Conservation (phyloP, 1,140 invertebrate species). For the Paralvinella palmiformis region DNA sequence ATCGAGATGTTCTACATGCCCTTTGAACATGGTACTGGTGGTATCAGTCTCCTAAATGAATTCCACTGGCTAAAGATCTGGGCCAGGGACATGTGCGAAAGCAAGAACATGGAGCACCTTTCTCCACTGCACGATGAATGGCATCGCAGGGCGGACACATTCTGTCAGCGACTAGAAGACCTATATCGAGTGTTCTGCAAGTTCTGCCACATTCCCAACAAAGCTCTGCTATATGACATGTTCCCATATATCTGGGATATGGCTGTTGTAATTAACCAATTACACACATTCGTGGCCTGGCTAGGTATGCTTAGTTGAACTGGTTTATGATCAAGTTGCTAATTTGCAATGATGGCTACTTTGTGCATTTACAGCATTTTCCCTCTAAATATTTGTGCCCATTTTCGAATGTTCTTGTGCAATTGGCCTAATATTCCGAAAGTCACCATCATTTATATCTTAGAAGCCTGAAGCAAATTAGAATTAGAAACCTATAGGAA, state of each 20-base stretch:
- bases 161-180: conserved; percentile 67
- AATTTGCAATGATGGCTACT: too few species aligned
- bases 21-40: conserved; percentile 89
- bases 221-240: conserved; percentile 81
- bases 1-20: conserved; percentile 95
- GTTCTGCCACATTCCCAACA: conserved; percentile 72
- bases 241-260: conserved; percentile 95
- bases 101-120: background rate
- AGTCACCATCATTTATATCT: too few species aligned
- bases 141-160: conserved; percentile 69
- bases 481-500: too few species aligned
- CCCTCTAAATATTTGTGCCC: too few species aligned
- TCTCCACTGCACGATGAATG: conserved; percentile 74
- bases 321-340: too few species aligned
- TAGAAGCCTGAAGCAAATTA: too few species aligned
- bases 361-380: too few species aligned
- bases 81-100: background rate
- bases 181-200: conserved; percentile 68
- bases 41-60: conserved; percentile 78
- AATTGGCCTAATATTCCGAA: too few species aligned
- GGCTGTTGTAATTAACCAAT: conserved; percentile 77
- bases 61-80: conserved; percentile 81
- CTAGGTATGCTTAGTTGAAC: conserved; percentile 61
- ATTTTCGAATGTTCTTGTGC: too few species aligned
- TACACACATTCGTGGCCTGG: conserved; percentile 90